Base-by-base conservation (phyloP, 2,888 invertebrate genomes). In the Mythimna ferrago region DNA sequence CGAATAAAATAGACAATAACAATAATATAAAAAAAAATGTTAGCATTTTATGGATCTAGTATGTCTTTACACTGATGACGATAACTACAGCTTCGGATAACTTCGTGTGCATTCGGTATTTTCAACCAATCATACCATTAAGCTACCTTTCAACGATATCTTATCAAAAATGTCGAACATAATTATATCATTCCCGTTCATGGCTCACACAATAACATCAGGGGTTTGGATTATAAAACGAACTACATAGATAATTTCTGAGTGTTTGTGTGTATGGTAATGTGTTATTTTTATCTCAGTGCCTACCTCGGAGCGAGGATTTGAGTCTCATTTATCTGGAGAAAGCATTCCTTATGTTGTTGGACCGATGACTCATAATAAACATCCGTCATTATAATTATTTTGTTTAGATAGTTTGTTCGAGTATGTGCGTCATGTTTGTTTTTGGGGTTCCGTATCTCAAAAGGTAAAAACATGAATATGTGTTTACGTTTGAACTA, bases 131-230 rank as follows among this genome's bases (percentile, higher is more conserved):
- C 26, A 41, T 14, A 58, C 58, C 76, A 80, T 73, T 80, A 80
- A 80, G 80, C 80, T 80, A 80, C 80, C 71, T 65, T 19, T 26
- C 32, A 61, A n/a, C 32, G 69, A 66, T 76, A 75, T 64, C 64
- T 56, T 79, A 79, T 79, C 79, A 26, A 32, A 71, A 61, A 51
- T 71, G 79, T 79, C 79, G 56, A 76, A 73, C 69, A 72, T 80
- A 61, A 78, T 76, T 73, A 75, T 73, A 64, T 48, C 32, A 66
- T 71, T 72, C 26, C 38, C 51, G 21, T 32, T 71, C 57, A 58
- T 21, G 62, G 11, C 57, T 44, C 63, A 61, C 41, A 58, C 35
- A 56, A 64, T 71, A 70, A 71, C 48, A 60, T 32, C n/a, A 67
- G 66, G 72, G 72, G 76, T 5, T 48, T 71, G 76, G 64, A 66